A percentile compares a stretch with the other conserved stretches of the same genome.
Evolutionary conservation across 2,797 vertebrate genomes (phyloP).

Genomic region (Muscicapa striata): DNA sequence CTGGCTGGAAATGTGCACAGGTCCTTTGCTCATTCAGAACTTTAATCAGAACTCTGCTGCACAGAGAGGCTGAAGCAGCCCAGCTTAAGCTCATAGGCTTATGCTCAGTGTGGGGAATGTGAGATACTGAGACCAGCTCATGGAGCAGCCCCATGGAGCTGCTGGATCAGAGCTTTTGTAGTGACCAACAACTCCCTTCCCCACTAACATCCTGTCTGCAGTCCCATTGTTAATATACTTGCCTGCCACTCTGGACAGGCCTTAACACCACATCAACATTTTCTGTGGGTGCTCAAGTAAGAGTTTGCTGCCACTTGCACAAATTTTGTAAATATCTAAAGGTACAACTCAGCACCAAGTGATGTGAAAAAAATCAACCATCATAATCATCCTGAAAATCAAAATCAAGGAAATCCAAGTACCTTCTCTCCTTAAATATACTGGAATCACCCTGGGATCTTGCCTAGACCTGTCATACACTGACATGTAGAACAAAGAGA

Average conservation of each 20-base stretch:
- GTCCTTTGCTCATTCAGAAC: neutral
- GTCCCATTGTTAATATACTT: neutral
- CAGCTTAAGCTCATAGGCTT: neutral
- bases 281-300: accelerated
- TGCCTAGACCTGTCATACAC: neutral
- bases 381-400: neutral
- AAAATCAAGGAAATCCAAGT: neutral
- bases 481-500: neutral
- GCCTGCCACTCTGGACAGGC: neutral
- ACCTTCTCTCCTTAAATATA: neutral
- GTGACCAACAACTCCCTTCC: neutral
- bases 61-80: neutral
- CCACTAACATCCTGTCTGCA: neutral
- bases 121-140: neutral
- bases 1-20: neutral
- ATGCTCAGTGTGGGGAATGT: neutral
- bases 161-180: neutral
- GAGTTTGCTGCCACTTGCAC: accelerated
- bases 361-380: neutral
- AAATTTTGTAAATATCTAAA: neutral
- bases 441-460: neutral
- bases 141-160: neutral
- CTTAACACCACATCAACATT: neutral
- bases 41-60: neutral
- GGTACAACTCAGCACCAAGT: neutral